These are phyloP conservation scores for Drosophila acutilabella DNA, from an alignment of 2,888 invertebrate genomes.

Conservation along the genomic window DNA sequence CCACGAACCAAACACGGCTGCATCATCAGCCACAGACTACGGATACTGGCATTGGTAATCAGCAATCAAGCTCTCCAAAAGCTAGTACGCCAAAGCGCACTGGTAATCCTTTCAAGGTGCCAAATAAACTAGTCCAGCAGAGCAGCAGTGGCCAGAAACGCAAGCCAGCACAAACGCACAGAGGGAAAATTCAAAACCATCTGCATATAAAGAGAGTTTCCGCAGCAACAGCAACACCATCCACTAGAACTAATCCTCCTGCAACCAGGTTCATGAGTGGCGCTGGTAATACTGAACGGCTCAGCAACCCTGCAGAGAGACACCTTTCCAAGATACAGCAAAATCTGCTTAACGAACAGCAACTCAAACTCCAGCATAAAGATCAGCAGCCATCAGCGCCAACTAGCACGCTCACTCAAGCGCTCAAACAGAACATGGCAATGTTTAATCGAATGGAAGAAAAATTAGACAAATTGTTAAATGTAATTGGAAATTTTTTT, in stretches of 20 bases:
- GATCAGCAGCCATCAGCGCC: background rate
- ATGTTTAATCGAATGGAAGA: constrained; percentile 9
- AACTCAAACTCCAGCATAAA: background rate
- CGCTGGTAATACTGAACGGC: too few species aligned
- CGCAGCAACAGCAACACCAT: background rate
- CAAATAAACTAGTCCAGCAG: background rate
- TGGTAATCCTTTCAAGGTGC: background rate
- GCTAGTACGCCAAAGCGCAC: background rate
- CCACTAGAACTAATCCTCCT: background rate
- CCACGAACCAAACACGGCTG: background rate
- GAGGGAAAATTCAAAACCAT: background rate
- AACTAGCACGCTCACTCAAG: background rate
- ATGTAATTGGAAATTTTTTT: background rate
- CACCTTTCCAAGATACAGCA: background rate
- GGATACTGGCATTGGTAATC: background rate
- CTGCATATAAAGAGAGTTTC: background rate
- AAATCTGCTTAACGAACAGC: background rate
- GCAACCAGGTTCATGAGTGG: background rate
- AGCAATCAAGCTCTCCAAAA: background rate
- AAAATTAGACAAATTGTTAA: background rate
- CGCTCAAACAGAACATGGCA: background rate
- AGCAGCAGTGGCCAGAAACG: background rate
- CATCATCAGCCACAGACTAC: background rate
- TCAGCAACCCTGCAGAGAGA: background rate
- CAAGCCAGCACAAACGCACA: background rate